Evolutionary conservation across 2,113 vertebrate species (phyloP), one percentile per base, ranked within the genome.

Genomic region (Platysteira castanea): DNA sequence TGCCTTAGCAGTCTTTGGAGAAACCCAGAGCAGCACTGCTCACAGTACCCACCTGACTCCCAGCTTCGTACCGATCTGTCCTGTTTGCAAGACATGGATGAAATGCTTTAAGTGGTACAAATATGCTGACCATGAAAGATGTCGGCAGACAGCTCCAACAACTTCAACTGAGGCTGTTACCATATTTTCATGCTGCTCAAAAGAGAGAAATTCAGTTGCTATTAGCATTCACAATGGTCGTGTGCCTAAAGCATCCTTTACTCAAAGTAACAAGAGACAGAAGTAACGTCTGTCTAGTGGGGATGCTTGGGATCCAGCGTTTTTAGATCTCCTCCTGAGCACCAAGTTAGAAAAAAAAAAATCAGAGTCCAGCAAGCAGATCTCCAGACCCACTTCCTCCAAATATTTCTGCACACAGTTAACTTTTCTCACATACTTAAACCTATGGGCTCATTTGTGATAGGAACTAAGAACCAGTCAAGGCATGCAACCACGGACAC

Each of bases 81-180:
- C 98, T 0, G 97, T 98, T 84, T 99, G 99, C 87, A 99, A 98
- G 49, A 99, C 95, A 50, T 99, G 99, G 94, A 99, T 97, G 70
- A 99, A 99, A 84, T 99, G 98, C 89, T 99, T 99, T 80, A 99
- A 97, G 95, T 99, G 98, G 97, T 98, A 99, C 31, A 99, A 96
- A 79, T 99, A 99, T 0, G 99, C 98, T 85, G 99, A 98, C 99
- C 99, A 99, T 2, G 99, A 98, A 13, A 99, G 98, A 67, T 98
- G 98, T 59, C 81, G 98, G 89, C 99, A 99, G 39, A 99, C 97
- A 3, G 99, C 99, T 37, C 99, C 99, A 64, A 99, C 96, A 86
- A 99, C 91, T 94, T 99, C 99, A 65, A 99, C 98, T 0, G 99
- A 99, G 9, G 99, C 99, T 4, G 98, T 98, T 23, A 97, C 98